Evolutionary conservation across 1,140 invertebrate genomes (phyloP).

Genomic region (Octopus bimaculoides): DNA sequence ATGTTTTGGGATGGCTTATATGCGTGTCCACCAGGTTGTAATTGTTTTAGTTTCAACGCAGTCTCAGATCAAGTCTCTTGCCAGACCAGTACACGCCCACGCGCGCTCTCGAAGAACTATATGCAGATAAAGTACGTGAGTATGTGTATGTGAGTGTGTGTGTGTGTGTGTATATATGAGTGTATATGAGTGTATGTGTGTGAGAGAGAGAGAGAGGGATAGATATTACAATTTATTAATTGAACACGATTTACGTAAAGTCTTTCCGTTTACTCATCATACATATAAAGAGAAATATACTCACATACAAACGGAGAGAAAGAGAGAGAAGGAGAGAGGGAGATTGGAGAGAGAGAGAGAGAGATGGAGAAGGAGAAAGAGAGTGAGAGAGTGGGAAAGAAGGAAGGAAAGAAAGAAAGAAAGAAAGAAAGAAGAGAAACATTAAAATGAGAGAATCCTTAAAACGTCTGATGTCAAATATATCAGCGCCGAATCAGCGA

Average conservation of each 20-base stretch:
- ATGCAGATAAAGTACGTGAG: not conserved
- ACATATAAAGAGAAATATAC: not conserved
- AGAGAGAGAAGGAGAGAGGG: not conserved
- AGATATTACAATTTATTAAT: not conserved
- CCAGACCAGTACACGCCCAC: no score
- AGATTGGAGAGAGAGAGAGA: not conserved
- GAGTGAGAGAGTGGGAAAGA: not conserved
- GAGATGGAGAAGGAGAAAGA: not conserved
- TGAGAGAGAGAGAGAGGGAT: not conserved
- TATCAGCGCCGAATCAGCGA: no score
- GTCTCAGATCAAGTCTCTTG: no score
- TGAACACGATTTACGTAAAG: not conserved
- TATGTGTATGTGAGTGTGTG: not conserved
- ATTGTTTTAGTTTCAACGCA: not conserved
- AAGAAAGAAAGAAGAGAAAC: not conserved
- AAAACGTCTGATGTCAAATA: no score
- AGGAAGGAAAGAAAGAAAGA: not conserved
- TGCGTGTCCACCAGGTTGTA: not conserved
- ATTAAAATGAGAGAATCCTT: not conserved
- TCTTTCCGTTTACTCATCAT: not conserved
- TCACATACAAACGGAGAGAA: not conserved
- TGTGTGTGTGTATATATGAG: not conserved
- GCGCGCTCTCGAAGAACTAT: not conserved
- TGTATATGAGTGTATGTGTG: not conserved
- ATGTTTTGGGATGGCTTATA: not conserved